Percentiles rank a stretch among this genome's conserved stretches.
These are phyloP conservation scores for Anastrepha ludens DNA, from an alignment of 1,140 invertebrate species.

Conservation along the genomic window DNA sequence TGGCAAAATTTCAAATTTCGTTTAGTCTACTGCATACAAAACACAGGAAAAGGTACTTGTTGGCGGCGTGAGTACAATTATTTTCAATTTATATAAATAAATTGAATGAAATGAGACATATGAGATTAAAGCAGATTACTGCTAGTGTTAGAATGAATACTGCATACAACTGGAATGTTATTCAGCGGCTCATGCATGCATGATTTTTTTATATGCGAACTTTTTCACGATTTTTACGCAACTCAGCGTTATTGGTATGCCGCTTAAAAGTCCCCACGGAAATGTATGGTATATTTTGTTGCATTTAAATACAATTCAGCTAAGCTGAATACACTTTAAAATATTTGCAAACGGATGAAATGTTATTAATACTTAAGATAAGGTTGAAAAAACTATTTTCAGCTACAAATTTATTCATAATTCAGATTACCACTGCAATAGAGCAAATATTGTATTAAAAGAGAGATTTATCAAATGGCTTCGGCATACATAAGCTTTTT, in stretches of 20 bases:
- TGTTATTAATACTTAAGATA: too few species aligned
- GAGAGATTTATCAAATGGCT: too few species aligned
- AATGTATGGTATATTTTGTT: background rate
- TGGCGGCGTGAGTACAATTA: constrained; percentile 22
- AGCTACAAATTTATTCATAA: background rate
- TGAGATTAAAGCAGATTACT: background rate
- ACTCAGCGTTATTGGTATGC: background rate
- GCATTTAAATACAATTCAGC: background rate
- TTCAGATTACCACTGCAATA: too few species aligned
- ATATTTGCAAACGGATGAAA: background rate
- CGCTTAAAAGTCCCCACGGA: background rate
- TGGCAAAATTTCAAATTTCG: constrained; percentile 17
- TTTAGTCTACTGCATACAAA: background rate
- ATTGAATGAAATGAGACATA: background rate
- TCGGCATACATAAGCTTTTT: too few species aligned
- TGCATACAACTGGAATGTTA: background rate
- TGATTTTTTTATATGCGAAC: background rate
- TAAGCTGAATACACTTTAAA: background rate
- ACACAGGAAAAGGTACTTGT: constrained; percentile 35
- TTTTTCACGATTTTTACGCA: background rate
- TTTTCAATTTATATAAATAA: constrained; percentile 21
- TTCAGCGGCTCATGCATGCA: background rate
- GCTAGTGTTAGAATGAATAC: background rate
- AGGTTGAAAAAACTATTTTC: background rate
- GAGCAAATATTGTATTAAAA: too few species aligned